Evolutionary conservation across 2,888 invertebrate species (phyloP).

Genomic region (Lysandra coridon): DNA sequence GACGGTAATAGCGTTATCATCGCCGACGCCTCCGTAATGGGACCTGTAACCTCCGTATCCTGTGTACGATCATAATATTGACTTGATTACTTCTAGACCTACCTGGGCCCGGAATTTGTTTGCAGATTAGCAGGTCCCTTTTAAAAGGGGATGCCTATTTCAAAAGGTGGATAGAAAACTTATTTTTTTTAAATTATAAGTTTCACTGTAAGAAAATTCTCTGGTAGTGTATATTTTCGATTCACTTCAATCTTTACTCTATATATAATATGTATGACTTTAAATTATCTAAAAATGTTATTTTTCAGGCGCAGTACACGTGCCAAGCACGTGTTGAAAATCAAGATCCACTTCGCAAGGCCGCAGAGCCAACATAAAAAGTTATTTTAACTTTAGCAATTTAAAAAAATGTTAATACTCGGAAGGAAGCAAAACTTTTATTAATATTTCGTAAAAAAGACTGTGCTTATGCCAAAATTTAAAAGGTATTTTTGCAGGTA

Average conservation of each 20-base stretch:
- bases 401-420: not conserved
- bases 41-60: slow-evolving; percentile 44
- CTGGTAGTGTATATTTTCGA: not conserved
- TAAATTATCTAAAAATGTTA: not conserved
- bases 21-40: slow-evolving; percentile 47
- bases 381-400: not conserved
- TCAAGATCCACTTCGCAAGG: not conserved
- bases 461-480: not conserved
- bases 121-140: not conserved
- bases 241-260: not conserved
- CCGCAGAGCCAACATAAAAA: not conserved
- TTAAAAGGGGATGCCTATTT: not conserved
- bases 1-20: slow-evolving; percentile 53
- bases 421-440: not conserved
- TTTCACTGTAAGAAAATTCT: not conserved
- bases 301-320: not conserved
- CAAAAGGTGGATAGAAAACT: not conserved
- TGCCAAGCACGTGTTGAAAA: not conserved
- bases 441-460: not conserved
- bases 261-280: not conserved
- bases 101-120: not conserved
- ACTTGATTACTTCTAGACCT: slow-evolving; percentile 27
- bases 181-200: not conserved
- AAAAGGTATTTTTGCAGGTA: not conserved
- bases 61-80: slow-evolving; percentile 41